These are phyloP conservation scores for Epinotia ramella DNA, from an alignment of 2,888 invertebrate species.

Conservation along the genomic window DNA sequence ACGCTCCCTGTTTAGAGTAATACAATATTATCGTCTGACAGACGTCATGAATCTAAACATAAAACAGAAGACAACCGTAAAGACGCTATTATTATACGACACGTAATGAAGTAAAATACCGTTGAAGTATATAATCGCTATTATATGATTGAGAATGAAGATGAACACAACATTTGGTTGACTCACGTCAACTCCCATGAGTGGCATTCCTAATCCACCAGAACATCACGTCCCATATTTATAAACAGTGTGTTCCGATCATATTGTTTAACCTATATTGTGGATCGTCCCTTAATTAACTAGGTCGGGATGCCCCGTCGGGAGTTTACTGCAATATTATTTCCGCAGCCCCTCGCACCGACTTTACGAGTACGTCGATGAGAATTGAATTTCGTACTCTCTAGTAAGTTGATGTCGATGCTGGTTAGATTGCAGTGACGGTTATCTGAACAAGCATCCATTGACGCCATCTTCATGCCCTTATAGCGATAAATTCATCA, in stretches of 20 bases:
- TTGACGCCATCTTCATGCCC: too few relatives aligned
- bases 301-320: slow-evolving; percentile 28
- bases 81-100: not conserved
- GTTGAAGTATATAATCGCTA: not conserved
- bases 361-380: not conserved
- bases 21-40: not conserved
- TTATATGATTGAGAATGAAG: not conserved
- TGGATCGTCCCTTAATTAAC: slow-evolving; percentile 26
- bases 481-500: too few relatives aligned
- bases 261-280: slow-evolving; percentile 21
- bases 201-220: not conserved
- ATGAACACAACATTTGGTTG: not conserved
- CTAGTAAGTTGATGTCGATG: not conserved
- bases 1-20: not conserved
- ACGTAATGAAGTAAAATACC: not conserved
- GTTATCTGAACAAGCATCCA: too few relatives aligned
- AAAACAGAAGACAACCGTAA: not conserved
- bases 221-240: slow-evolving; percentile 1
- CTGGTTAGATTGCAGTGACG: not conserved
- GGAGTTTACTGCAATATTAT: slow-evolving; percentile 12
- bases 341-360: not conserved
- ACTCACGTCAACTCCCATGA: not conserved
- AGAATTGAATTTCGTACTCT: not conserved
- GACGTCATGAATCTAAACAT: not conserved
- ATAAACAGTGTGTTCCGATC: not conserved